Base-by-base conservation (phyloP, 1,140 invertebrate genomes). In the Brachystomella parvula region DNA sequence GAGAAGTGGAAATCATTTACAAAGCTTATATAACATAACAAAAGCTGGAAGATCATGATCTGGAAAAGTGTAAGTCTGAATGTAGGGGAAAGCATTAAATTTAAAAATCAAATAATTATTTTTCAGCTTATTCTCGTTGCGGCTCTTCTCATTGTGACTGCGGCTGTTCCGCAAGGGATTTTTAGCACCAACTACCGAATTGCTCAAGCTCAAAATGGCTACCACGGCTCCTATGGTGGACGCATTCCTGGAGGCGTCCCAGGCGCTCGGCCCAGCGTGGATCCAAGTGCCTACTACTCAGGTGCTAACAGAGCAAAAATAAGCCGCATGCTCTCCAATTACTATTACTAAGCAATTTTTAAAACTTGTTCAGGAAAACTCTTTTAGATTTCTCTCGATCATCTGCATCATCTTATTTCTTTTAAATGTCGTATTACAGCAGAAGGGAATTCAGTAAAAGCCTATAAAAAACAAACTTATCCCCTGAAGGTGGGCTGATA, bases 271-370 rank as follows among this genome's bases (percentile, higher is more conserved):
- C 66, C 66, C 30, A 63, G 59, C 15, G 66, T 67, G 1, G 60
- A 67, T 29, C 66, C 66, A 0, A 63, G 59, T 19, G 66, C 61
- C 32, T 67, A 67, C 44, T 67, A 67, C 49, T 57, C 66, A 17
- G 66, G 66, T n/a, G 66, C 66, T 2, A 67, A 67, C 29, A 21
- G 66, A 24, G 66, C 66, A 12, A 67, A 67, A 63, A 67, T 67
- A 2, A 61, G 59, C 26, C 26, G 66, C 19, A 56, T 57, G 47
- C 33, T 67, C 19, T 60, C 66, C 35, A 56, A 67, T 29, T 67
- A 67, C 24, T 47, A 66, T n/a, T 66, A 24, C 3, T 6, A 9
- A 60, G 21, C 44, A 28, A 57, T n/a, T n/a, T n/a, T n/a, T n/a
- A n/a, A n/a, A n/a, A n/a, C n/a, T n/a, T n/a, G n/a, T n/a, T n/a